These are phyloP conservation scores for Phylloscopus whistleri DNA, from an alignment of 2,113 vertebrate species.

Conservation along the genomic window DNA sequence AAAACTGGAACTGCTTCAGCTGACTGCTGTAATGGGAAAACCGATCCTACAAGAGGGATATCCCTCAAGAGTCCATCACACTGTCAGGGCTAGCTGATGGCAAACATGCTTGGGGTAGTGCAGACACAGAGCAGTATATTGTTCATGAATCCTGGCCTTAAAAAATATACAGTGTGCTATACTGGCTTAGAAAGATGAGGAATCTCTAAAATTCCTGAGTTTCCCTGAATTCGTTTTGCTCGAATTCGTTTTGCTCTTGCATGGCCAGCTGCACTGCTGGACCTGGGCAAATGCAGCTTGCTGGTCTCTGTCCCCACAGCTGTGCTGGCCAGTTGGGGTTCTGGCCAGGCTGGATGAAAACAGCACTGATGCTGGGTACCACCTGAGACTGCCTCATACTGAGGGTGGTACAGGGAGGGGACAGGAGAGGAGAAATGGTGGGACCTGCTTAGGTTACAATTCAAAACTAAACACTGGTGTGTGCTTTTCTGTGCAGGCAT, in stretches of 20 bases:
- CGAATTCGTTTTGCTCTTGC: background rate
- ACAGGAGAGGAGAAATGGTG: background rate
- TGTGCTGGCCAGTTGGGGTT: background rate
- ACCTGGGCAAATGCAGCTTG: background rate
- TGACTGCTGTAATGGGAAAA: background rate
- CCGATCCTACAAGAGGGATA: background rate
- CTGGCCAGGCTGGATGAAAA: background rate
- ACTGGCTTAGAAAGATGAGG: background rate
- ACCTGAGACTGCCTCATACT: background rate
- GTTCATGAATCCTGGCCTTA: background rate
- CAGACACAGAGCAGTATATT: background rate
- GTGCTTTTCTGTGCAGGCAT: fast-evolving
- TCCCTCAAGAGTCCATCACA: background rate
- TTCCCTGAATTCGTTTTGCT: background rate
- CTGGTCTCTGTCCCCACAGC: background rate
- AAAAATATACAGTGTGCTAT: background rate
- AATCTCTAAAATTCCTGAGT: background rate
- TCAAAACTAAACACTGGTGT: background rate
- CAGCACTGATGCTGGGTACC: background rate
- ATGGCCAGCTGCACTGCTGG: background rate
- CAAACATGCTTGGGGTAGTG: background rate
- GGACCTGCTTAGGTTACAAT: background rate
- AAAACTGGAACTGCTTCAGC: background rate
- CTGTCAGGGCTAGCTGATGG: background rate
- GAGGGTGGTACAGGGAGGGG: background rate